phyloP scores from a whole-genome alignment of 2,113 vertebrate species.

The Sardina pilchardus region DNA sequence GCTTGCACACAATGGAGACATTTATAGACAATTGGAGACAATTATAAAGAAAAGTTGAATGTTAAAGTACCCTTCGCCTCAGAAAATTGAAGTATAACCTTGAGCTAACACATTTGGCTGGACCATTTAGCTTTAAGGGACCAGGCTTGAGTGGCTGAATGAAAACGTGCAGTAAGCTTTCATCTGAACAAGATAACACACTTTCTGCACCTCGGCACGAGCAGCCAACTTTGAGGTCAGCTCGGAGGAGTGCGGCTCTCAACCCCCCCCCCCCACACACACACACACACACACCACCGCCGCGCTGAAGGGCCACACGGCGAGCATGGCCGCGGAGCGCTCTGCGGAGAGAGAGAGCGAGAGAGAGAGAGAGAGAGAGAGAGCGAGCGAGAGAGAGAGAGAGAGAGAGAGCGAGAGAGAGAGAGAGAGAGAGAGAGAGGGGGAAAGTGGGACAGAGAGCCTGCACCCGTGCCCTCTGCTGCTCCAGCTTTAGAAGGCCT shows the following conservation, averaged over 20 bases:
- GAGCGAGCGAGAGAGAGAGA: too few species aligned
- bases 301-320: neutral
- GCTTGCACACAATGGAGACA: neutral
- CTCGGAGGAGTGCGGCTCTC: neutral
- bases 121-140: neutral
- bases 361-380: too few species aligned
- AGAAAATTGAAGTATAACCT: neutral
- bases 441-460: constrained; percentile 48
- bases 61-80: neutral
- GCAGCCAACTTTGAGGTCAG: neutral
- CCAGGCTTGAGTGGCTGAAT: neutral
- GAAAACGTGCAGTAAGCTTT: neutral
- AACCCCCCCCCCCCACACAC: neutral
- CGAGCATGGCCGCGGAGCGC: neutral
- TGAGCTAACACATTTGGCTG: neutral
- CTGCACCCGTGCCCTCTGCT: constrained; percentile 46
- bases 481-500: constrained; percentile 48
- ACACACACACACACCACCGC: too few species aligned
- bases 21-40: too few species aligned
- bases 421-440: constrained; percentile 38
- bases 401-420: constrained; percentile 32
- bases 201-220: neutral
- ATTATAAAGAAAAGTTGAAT: neutral
- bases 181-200: neutral
- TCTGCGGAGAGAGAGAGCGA: constrained; percentile 25